Evolutionary conservation across 2,888 invertebrate species (phyloP), one percentile per base, ranked within the genome.

Genomic region (Leptopterna dolabrata): DNA sequence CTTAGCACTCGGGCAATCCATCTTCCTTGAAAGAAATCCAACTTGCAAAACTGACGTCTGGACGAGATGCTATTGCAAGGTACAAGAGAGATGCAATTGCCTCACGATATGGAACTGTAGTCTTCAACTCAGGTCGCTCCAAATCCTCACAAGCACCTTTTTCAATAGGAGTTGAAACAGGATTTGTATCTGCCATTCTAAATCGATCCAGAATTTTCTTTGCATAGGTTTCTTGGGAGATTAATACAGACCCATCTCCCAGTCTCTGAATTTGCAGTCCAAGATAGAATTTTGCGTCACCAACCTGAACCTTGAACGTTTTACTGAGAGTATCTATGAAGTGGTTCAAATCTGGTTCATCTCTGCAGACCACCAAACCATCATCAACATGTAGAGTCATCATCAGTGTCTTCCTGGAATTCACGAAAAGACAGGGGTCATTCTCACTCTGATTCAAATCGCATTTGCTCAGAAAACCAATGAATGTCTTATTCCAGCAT

Each of bases 361-460:
- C 83, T 7, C 70, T 86, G 36, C 89, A 87, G 0, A 89, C 88
- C 13, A 91, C 87, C 16, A 91, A 84, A 7, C 91, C 91, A 89
- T 91, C 91, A 88, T 91, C 91, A n/a, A 91, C 91, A 88, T 91
- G 90, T 1, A 91, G 88, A 0, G 89, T 90, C 4, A 91, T 29
- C 16, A 90, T 89, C 24, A 91, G 16, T 82, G 45, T 88, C 47
- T 88, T 63, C 16, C 88, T 76, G 7, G 87, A 71, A 13, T 89
- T 89, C 7, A 89, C 87, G 86, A 89, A 91, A 4, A 91, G 88
- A 87, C 91, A 91, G n/a, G 91, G 90, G 86, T 91, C 91, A 29
- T 90, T 90, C 43, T 89, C 82, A 73, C 90, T 91, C 14, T 89
- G 88, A 73, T 89, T 87, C 30, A 91, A 89, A 30, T 90, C 89